Base-by-base conservation (phyloP, 2,888 invertebrate species). In the Cheilosia impressa region DNA sequence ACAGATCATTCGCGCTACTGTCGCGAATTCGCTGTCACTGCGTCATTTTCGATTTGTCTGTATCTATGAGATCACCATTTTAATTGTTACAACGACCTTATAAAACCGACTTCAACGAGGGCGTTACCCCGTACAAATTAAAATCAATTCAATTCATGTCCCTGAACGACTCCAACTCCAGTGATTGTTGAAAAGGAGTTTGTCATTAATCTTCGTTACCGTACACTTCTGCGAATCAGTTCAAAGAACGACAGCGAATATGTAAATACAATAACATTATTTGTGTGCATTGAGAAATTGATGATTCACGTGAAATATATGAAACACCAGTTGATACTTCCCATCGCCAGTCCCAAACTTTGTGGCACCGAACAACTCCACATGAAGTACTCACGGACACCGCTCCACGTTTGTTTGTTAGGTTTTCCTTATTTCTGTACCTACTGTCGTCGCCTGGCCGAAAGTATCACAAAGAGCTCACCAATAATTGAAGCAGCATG, bases 171-270 rank as follows among this genome's bases (percentile, higher is more conserved):
- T 72, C 34, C 52, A n/a, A 45, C n/a, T 72, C 22, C 52, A 22
- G 9, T 19, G n/a, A 41, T 19, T 45, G 43, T 22, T 34, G 45
- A 10, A 41, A 69, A 69, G 62, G 45, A 62, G 55, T 27, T 31
- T 55, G 60, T 41, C 66, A 58, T 73, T 62, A 62, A 75, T 73
- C 73, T 41, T 68, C 41, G 15, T 62, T 68, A 50, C 7, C 60
- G 24, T 13, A 22, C 43, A 57, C 41, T 60, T 72, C 71, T 60
- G 60, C 47, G 62, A 80, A 79, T 62, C 71, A 38, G 41, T 43
- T 53, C n/a, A 43, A 41, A 31, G 9, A 5, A 3, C 41, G 22
- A 55, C 24, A 17, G 17, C 57, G 15, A 69, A 55, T 17, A 38
- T 31, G 31, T 2, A 9, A 31, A 31, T 31, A 9, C 31, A 66